Percentiles rank a stretch among this genome's conserved stretches.
These are phyloP conservation scores for Chrysina gloriosa DNA, from an alignment of 2,888 invertebrate genomes.

Conservation along the genomic window DNA sequence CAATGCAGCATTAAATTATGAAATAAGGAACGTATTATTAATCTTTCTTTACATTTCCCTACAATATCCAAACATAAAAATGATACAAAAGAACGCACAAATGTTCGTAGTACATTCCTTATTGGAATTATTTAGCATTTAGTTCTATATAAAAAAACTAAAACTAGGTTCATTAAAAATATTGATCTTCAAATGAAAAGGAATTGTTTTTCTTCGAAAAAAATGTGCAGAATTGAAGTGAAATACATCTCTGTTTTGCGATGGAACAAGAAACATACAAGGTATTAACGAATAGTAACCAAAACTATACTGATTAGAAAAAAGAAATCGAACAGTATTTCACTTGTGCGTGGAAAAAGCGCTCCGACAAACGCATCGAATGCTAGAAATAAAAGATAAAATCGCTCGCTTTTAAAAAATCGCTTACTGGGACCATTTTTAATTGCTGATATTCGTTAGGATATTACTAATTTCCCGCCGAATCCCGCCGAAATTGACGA, in stretches of 20 bases:
- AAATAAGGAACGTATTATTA: neutral
- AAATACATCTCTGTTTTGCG: neutral
- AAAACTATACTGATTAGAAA: too few species aligned
- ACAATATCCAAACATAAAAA: neutral
- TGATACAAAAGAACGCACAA: conserved; percentile 24
- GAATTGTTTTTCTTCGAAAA: too few species aligned
- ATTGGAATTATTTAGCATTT: too few species aligned
- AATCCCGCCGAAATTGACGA: neutral
- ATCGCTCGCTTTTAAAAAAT: conserved; percentile 27
- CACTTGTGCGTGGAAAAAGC: too few species aligned
- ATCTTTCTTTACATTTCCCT: conserved; percentile 34
- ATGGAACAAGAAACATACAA: neutral
- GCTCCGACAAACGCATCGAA: too few species aligned
- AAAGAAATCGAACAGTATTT: too few species aligned
- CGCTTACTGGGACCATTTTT: conserved; percentile 51
- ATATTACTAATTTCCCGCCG: neutral
- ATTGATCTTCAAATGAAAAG: too few species aligned
- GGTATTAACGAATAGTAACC: neutral
- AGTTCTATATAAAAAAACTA: too few species aligned
- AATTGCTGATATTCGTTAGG: conserved; percentile 46
- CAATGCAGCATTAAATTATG: too few species aligned
- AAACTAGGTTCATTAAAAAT: too few species aligned
- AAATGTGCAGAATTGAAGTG: too few species aligned
- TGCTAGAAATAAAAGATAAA: conserved; percentile 18
- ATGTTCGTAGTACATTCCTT: neutral